Percentiles rank a stretch among this genome's conserved stretches.
phyloP scores from a whole-genome alignment of 2,797 vertebrate genomes.

The Chiropotes sagulatus region DNA sequence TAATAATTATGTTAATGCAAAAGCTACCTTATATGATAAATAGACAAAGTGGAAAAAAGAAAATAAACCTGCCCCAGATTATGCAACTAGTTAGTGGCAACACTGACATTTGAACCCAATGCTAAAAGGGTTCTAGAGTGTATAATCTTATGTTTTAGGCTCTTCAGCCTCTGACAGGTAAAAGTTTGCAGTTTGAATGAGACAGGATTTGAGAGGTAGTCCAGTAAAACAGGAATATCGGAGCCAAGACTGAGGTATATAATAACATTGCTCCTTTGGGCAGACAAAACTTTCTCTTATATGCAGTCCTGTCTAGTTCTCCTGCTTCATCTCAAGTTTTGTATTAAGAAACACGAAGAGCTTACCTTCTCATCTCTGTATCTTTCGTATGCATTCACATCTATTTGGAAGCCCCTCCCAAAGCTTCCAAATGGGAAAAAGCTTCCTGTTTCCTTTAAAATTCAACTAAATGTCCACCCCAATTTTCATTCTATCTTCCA shows the following conservation, averaged over 20 bases:
- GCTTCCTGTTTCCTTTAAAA: not conserved
- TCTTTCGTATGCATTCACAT: not conserved
- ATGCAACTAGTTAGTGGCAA: not conserved
- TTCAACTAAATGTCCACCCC: not conserved
- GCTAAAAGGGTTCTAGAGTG: not conserved
- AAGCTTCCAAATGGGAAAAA: not conserved
- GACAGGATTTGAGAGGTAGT: not conserved
- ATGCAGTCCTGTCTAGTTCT: not conserved
- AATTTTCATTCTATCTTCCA: not conserved
- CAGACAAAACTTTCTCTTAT: not conserved
- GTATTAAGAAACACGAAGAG: not conserved
- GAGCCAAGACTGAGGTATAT: not conserved
- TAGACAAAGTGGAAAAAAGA: not conserved
- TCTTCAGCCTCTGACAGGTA: not conserved
- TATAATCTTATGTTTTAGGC: not conserved
- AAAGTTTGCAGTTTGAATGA: not conserved
- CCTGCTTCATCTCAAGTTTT: not conserved
- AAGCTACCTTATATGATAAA: not conserved
- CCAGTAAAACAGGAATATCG: not conserved
- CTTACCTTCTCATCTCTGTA: not conserved
- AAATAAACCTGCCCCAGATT: not conserved
- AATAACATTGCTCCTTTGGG: not conserved
- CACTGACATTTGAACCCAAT: not conserved
- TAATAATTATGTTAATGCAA: not conserved
- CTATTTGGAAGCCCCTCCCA: not conserved